A percentile compares a stretch with the other conserved stretches of the same genome.
Conservation (phyloP, 1,140 invertebrate genomes). For the Temnothorax longispinosus region DNA sequence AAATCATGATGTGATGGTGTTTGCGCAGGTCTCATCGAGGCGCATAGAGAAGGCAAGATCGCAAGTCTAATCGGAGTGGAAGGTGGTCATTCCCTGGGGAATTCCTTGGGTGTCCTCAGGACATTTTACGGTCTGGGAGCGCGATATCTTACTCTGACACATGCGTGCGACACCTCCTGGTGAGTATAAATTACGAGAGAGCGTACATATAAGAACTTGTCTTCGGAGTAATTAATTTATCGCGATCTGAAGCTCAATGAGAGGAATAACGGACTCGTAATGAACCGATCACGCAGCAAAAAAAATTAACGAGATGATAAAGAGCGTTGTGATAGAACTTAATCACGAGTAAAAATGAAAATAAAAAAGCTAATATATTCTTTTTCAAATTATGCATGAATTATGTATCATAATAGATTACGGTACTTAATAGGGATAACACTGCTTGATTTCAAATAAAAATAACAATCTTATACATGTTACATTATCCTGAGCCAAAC, state of each 20-base stretch:
- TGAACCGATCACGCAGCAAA: neutral
- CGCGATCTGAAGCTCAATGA: neutral
- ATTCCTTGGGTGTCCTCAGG: conserved; percentile 92
- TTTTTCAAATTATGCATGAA: neutral
- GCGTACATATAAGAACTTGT: neutral
- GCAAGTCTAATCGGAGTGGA: conserved; percentile 89
- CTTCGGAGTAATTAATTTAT: conserved; percentile 21
- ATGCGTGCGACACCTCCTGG: conserved; percentile 91
- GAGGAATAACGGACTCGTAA: neutral
- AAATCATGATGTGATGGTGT: neutral
- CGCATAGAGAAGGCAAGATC: conserved; percentile 87
- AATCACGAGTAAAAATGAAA: neutral
- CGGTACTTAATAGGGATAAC: neutral
- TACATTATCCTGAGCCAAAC: neutral
- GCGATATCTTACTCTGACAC: conserved; percentile 90
- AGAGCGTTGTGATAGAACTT: neutral
- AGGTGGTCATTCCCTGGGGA: conserved; percentile 93
- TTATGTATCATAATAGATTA: conserved; percentile 1
- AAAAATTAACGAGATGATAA: neutral
- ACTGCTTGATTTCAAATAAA: neutral
- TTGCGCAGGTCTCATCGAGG: conserved; percentile 84
- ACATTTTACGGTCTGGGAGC: conserved; percentile 94
- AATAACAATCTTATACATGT: neutral
- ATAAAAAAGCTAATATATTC: neutral
- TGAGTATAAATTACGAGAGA: conserved; percentile 81